Conservation (phyloP, 2,113 vertebrate species). For the Syrrhaptes paradoxus region DNA sequence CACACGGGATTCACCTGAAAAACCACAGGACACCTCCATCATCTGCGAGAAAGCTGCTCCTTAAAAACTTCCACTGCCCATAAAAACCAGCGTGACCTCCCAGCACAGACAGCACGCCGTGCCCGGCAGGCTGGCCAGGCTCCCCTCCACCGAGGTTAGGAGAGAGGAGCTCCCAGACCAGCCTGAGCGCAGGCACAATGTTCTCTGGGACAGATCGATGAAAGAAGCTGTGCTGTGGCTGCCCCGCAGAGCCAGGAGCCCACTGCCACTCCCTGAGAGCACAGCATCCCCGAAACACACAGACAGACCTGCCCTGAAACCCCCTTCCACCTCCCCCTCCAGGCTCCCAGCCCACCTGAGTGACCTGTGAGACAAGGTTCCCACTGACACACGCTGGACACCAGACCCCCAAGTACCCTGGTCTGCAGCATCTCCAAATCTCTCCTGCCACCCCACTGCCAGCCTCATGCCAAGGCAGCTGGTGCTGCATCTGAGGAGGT, state of each 20-base stretch:
- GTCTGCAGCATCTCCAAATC: fast-evolving
- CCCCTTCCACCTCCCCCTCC: neutral
- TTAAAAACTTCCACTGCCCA: neutral
- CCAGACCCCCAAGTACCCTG: neutral
- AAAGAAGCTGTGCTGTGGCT: neutral
- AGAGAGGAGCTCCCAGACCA: neutral
- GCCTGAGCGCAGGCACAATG: fast-evolving
- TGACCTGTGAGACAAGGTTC: too few relatives aligned
- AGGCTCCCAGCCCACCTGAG: neutral
- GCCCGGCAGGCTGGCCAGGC: neutral
- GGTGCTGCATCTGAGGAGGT: neutral
- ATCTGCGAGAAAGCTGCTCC: neutral
- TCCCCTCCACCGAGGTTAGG: neutral
- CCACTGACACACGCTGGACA: neutral
- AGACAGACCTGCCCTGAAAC: neutral
- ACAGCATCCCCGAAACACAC: fast-evolving
- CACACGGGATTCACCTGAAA: neutral
- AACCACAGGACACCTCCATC: neutral
- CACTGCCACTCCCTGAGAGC: fast-evolving
- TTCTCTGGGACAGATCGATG: fast-evolving
- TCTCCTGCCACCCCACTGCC: neutral
- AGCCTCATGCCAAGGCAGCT: neutral
- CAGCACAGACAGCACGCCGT: neutral
- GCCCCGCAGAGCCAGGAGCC: neutral
- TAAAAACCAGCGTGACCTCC: neutral